Base-by-base conservation (phyloP, 2,797 vertebrate species). In the Silurus lanzhouensis region DNA sequence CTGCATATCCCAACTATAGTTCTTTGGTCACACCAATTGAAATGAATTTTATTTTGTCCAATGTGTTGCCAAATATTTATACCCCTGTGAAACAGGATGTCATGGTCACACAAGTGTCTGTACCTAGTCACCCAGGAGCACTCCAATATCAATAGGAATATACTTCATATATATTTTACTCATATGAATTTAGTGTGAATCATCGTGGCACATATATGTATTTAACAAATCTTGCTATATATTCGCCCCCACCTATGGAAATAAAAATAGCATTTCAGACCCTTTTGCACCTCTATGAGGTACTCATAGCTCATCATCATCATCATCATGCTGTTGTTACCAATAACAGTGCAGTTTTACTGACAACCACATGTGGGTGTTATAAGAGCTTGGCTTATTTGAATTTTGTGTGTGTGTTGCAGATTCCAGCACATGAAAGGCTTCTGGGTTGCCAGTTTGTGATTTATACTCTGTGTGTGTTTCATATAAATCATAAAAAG, bases 401-500 rank as follows among this genome's bases (percentile, higher is more conserved):
- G 61, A 22, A 48, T 22, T 77, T 61, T 60, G 78, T 38, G 77
- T 76, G 67, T 44, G 61, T 55, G 71, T 19, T 70, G 89, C 75
- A 92, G 91, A 91, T 93, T 92, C 93, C 91, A 92, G 91, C 90
- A 91, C 93, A 93, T 93, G 91, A 94, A 93, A 93, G 93, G 87
- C 89, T 83, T 88, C 89, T 77, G 64, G 80, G 67, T 87, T 82
- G 88, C 91, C 89, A 4, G 83, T 48, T 46, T 82, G 83, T 84
- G 86, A 87, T 84, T 85, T 84, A 84, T 79, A 84, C 64, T 63
- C 27, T 68, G 64, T 68, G 64, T 67, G 63, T 81, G 80, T 81
- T 38, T 81, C 91, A 93, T 94, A 93, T 93, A 87, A 90, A 94
- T 94, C 92, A 93, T 94, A 91, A 88, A 94, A 91, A 81, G 91